Conservation (phyloP, 2,113 vertebrate species). For the Saguinus midas region DNA sequence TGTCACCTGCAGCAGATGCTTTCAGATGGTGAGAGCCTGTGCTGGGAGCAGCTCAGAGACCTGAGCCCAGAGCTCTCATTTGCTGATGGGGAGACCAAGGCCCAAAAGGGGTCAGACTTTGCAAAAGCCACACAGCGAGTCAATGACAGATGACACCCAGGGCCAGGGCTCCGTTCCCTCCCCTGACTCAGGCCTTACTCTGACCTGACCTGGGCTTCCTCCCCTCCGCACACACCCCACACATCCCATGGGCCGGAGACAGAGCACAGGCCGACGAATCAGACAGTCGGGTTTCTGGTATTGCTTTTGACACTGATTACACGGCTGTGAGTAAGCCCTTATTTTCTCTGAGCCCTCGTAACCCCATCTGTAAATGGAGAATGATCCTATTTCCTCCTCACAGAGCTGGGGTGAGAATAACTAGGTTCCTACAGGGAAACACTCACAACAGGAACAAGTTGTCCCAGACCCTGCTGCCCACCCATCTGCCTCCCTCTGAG, state of each 20-base stretch:
- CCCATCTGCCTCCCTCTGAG: rapidly evolving
- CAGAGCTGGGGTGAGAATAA: background rate
- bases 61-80: background rate
- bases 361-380: background rate
- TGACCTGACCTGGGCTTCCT: background rate
- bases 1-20: background rate
- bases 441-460: background rate
- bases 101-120: background rate
- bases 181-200: background rate
- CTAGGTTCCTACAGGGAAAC: background rate
- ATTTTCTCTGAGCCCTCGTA: background rate
- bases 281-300: background rate
- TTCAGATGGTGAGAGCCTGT: background rate
- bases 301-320: background rate
- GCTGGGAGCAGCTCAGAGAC: background rate
- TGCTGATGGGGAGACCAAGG: background rate
- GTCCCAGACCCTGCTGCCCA: background rate
- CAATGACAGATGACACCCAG: background rate
- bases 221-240: background rate
- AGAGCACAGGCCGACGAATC: background rate
- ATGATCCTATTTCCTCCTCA: no score
- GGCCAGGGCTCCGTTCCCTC: background rate
- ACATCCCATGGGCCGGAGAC: background rate
- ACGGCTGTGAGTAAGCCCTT: background rate
- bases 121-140: background rate